phyloP scores from a whole-genome alignment of 2,888 invertebrate genomes.

The Lepidonotus clava region DNA sequence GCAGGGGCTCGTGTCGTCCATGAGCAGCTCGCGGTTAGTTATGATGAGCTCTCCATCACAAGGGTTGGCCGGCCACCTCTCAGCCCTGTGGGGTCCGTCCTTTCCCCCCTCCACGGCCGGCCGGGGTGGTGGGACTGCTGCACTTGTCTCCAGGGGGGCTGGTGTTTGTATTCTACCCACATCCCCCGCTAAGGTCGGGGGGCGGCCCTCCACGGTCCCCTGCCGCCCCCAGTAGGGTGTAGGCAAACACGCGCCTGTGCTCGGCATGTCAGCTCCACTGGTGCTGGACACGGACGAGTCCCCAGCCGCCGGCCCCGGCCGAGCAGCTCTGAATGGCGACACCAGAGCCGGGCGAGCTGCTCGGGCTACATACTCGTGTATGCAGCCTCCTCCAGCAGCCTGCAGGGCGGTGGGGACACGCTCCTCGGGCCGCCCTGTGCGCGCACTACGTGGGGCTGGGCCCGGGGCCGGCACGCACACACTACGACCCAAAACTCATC shows the following conservation, averaged over 20 bases:
- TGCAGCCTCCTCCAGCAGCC: not conserved
- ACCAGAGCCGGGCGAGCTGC: constrained; percentile 19
- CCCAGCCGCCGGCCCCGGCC: not conserved
- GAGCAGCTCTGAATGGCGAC: not conserved
- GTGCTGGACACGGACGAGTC: not conserved
- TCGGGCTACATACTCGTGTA: not conserved
- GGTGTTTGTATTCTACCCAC: not conserved
- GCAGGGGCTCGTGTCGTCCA: no score
- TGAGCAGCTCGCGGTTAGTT: constrained; percentile 4
- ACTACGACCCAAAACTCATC: no score
- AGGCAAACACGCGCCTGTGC: not conserved
- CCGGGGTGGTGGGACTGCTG: no score
- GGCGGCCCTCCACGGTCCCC: not conserved
- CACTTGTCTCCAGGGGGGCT: not conserved
- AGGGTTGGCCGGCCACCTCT: not conserved
- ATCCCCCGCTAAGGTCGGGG: not conserved
- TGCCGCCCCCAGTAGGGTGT: not conserved
- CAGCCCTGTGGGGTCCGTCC: no score
- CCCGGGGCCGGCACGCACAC: no score
- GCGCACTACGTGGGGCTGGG: no score
- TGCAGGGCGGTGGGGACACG: not conserved
- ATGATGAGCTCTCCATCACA: constrained; percentile 33
- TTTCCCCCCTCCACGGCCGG: no score
- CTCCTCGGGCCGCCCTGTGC: not conserved
- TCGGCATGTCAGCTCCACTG: not conserved